Evolutionary conservation across 1,140 invertebrate species (phyloP), one percentile per base, ranked within the genome.

Genomic region (Microvelia longipes): DNA sequence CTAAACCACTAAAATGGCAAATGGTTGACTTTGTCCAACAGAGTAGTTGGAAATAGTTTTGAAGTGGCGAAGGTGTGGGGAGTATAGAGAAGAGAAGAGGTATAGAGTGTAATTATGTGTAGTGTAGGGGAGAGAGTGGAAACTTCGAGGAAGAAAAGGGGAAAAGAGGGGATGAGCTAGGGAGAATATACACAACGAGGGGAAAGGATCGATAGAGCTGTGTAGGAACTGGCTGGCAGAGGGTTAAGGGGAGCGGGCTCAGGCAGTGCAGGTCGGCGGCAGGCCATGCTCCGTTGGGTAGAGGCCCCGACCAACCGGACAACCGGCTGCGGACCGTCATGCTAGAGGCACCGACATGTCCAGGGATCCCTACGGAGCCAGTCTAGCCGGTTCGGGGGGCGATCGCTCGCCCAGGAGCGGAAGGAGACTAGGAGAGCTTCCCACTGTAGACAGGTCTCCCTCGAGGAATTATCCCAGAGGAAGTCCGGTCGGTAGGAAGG

Each of bases 371-470:
- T 89, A 89, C 81, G 84, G 84, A 70, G 79, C 80, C 73, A 77
- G 77, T 69, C 84, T 84, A 75, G 77, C 79, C 79, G 79, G 78
- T 63, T 61, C 75, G 72, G 80, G 82, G 70, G 85, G 85, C 74
- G 83, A 81, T 74, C 81, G 86, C 74, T 86, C 85, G 71, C 85
- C 85, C 68, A 78, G 85, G 72, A 84, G 85, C 79, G 81, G 82
- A 74, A 82, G 87, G 77, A 81, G 85, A 69, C 79, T 86, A 69
- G 85, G 83, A 75, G 86, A 87, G 79, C 82, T 92, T 79, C 90
- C 90, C 76, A 91, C 90, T 76, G 90, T 91, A 77, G 90, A 92
- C 85, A 87, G 90, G 74, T 91, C 89, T 77, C 90, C 90, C 75
- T 89, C 87, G 74, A 80, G 87, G 74, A 85, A 84, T 77, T 88